Conservation (phyloP, 2,113 vertebrate genomes). For the Brachionichthys hirsutus region DNA sequence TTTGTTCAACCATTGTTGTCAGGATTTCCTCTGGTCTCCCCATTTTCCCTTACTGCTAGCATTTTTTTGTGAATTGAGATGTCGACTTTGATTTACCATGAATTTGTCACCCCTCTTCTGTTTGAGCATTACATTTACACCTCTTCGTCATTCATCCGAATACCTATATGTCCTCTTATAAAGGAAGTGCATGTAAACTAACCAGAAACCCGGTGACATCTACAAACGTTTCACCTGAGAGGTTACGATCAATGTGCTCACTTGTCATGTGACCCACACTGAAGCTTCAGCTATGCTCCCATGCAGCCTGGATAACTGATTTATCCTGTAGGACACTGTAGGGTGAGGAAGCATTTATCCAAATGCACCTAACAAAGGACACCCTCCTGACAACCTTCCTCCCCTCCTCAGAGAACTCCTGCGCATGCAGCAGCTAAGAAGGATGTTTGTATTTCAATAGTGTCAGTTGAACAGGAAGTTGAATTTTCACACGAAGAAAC, state of each 20-base stretch:
- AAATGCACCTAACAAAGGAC: conserved; percentile 17
- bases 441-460: not conserved
- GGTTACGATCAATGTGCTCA: conserved; percentile 3
- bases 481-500: not conserved
- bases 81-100: not conserved
- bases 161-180: conserved; percentile 2
- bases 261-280: conserved; percentile 26
- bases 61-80: conserved; percentile 20
- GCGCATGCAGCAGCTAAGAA: not conserved
- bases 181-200: not conserved
- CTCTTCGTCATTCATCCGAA: not conserved
- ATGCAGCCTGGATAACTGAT: conserved; percentile 47
- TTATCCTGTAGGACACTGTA: conserved; percentile 27
- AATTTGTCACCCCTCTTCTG: not conserved
- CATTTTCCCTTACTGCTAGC: conserved; percentile 22
- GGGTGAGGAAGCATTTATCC: conserved; percentile 25
- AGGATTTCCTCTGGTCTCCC: conserved; percentile 69
- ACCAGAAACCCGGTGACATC: not conserved
- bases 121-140: not conserved
- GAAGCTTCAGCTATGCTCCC: conserved; percentile 61
- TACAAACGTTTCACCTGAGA: conserved; percentile 20
- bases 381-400: conserved; percentile 8
- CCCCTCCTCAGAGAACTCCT: not conserved
- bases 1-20: conserved; percentile 67
- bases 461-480: conserved; percentile 10